Evolutionary conservation across 2,888 invertebrate species (phyloP).

Genomic region (Agapetus fuscipes): DNA sequence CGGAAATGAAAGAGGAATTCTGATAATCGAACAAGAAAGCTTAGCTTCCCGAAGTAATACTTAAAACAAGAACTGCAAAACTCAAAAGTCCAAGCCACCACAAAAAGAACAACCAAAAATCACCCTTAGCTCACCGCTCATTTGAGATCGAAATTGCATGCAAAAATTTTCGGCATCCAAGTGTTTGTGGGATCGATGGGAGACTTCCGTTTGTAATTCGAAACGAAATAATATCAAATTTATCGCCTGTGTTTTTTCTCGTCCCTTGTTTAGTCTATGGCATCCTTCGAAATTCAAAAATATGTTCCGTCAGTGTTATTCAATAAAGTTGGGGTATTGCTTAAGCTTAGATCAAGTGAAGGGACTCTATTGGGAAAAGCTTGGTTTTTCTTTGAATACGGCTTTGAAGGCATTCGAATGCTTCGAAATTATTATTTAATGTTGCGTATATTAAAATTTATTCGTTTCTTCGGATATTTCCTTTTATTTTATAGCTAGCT

Average conservation of each 20-base stretch:
- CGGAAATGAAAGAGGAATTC: conserved; percentile 10
- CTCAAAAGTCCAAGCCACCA: background rate
- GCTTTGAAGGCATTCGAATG: conserved; percentile 8
- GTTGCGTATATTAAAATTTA: conserved; percentile 21
- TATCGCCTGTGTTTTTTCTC: too few species aligned
- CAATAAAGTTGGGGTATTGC: too few species aligned
- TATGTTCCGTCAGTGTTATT: conserved; percentile 15
- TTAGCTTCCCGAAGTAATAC: conserved; percentile 6
- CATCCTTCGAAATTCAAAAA: conserved; percentile 20
- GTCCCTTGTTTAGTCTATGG: too few species aligned
- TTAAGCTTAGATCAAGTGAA: too few species aligned
- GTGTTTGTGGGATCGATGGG: too few species aligned
- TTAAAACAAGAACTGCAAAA: too few species aligned
- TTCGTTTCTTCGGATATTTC: conserved; percentile 19
- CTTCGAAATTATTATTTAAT: conserved; percentile 21
- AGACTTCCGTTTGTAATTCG: conserved; percentile 11
- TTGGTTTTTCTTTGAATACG: too few species aligned
- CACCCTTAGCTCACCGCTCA: too few species aligned
- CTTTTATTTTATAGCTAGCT: conserved; percentile 12
- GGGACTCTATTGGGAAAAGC: too few species aligned
- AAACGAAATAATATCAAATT: conserved; percentile 19
- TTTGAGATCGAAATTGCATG: too few species aligned
- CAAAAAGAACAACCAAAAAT: background rate
- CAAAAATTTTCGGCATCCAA: too few species aligned
- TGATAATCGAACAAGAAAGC: conserved; percentile 11